Evolutionary conservation across 2,888 invertebrate genomes (phyloP), one percentile per base, ranked within the genome.

Genomic region (Nineta flava): DNA sequence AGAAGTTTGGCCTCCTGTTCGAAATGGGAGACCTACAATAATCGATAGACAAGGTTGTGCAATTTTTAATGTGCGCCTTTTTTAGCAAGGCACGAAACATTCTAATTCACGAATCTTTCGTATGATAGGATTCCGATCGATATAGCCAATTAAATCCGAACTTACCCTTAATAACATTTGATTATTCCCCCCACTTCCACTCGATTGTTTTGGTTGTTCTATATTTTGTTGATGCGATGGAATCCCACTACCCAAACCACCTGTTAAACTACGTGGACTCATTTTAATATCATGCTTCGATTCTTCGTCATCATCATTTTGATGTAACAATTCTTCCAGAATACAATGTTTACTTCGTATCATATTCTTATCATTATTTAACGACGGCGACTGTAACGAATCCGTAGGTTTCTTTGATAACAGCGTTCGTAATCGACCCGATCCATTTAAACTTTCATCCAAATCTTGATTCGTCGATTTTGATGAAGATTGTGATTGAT

Each of bases 161-260:
- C 60, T 70, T 65, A 81, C 81, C 76, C 77, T 74, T 54, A 79
- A 67, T 56, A 83, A 69, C 74, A 81, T 82, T 62, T 72, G 73
- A 65, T 77, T 70, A 62, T 74, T 68, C 43, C 44, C 45, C n/a
- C n/a, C n/a, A n/a, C n/a, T n/a, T 3, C 26, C 26, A 42, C 34
- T 40, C 49, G 43, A 48, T 46, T 45, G 47, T 44, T 53, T 44
- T 47, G 45, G 57, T 55, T 44, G 57, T 54, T 56, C 56, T 50
- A 57, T 56, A 42, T 62, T 57, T 53, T 65, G 67, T 26, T 65
- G 67, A 21, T 71, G 70, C 57, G 66, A 66, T 55, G 67, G 71
- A 54, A 65, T 70, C 60, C 66, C 72, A 13, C 55, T 53, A 58
- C 50, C 12, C 55, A 51, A 50, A 32, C 54, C 57, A 49, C 56